These are phyloP conservation scores for Calephelis virginiensis DNA, from an alignment of 1,140 invertebrate genomes.

Conservation along the genomic window DNA sequence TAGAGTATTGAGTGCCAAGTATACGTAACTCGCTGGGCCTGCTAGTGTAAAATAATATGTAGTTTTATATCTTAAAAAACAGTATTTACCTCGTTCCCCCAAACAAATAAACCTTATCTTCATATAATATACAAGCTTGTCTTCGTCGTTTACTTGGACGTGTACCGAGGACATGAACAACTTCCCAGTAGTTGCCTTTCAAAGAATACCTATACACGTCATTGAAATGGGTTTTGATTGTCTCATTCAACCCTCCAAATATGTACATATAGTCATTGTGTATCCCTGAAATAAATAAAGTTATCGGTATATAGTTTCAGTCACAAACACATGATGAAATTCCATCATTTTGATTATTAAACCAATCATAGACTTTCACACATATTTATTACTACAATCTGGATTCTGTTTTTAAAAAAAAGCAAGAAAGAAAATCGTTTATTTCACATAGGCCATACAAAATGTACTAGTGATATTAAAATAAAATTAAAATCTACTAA, in stretches of 20 bases:
- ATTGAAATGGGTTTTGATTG: conserved; percentile 87
- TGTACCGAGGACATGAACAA: conserved; percentile 79
- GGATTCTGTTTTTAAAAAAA: too few relatives aligned
- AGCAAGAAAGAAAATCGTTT: too few relatives aligned
- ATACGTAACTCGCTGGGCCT: too few relatives aligned
- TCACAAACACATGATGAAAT: too few relatives aligned
- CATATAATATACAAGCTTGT: conserved; percentile 88
- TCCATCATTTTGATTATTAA: background rate
- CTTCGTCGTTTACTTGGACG: conserved; percentile 85
- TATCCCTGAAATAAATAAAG: conserved; percentile 76
- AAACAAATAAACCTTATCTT: conserved; percentile 87
- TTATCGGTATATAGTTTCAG: background rate
- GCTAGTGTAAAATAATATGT: too few relatives aligned
- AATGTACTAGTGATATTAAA: too few relatives aligned
- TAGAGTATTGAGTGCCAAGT: too few relatives aligned
- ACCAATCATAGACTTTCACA: too few relatives aligned
- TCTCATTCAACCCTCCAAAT: conserved; percentile 93
- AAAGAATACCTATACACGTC: conserved; percentile 88
- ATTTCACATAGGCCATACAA: too few relatives aligned
- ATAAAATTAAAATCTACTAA: too few relatives aligned
- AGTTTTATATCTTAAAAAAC: too few relatives aligned
- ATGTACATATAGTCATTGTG: conserved; percentile 88
- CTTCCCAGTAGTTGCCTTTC: conserved; percentile 81
- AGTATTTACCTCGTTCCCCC: conserved; percentile 87
- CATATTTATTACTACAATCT: too few relatives aligned